These are phyloP conservation scores for Wasmannia auropunctata DNA, from an alignment of 1,140 invertebrate species.

Conservation along the genomic window DNA sequence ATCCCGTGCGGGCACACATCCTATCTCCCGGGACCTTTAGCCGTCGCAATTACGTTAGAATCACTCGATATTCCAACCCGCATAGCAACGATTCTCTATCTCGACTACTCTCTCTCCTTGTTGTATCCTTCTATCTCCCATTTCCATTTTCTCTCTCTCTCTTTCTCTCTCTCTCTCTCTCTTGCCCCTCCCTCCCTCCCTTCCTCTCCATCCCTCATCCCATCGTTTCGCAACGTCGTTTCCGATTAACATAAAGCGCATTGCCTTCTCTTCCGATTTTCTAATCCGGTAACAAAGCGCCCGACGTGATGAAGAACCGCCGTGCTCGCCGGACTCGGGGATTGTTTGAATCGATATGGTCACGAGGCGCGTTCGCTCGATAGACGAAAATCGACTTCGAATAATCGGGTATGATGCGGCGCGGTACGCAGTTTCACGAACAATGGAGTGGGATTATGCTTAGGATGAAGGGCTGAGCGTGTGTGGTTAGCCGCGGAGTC, in stretches of 20 bases:
- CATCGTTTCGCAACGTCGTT: slow-evolving; percentile 25
- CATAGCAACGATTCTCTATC: slow-evolving; percentile 47
- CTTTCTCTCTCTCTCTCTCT: too few species aligned
- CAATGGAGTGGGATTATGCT: slow-evolving; percentile 53
- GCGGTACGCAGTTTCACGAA: slow-evolving; percentile 46
- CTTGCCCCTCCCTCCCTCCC: background rate
- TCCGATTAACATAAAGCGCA: slow-evolving; percentile 44
- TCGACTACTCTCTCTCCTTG: background rate
- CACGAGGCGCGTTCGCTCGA: slow-evolving; percentile 20
- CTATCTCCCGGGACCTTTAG: slow-evolving; percentile 55
- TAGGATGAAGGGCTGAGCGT: slow-evolving; percentile 27
- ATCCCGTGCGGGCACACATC: slow-evolving; percentile 38
- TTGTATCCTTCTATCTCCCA: background rate
- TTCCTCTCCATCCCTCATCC: background rate
- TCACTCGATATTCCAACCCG: slow-evolving; percentile 44
- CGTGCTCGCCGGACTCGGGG: background rate
- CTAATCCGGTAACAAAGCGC: slow-evolving; percentile 45
- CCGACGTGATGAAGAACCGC: background rate
- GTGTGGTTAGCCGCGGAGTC: slow-evolving; percentile 34
- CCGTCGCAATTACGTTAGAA: slow-evolving; percentile 59
- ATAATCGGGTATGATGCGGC: slow-evolving; percentile 32
- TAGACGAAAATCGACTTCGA: slow-evolving; percentile 55
- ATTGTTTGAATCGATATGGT: slow-evolving; percentile 27
- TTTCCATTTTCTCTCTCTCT: slow-evolving; percentile 11
- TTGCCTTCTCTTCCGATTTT: slow-evolving; percentile 35